phyloP scores from a whole-genome alignment of 2,797 vertebrate species.

The Pterois miles region DNA sequence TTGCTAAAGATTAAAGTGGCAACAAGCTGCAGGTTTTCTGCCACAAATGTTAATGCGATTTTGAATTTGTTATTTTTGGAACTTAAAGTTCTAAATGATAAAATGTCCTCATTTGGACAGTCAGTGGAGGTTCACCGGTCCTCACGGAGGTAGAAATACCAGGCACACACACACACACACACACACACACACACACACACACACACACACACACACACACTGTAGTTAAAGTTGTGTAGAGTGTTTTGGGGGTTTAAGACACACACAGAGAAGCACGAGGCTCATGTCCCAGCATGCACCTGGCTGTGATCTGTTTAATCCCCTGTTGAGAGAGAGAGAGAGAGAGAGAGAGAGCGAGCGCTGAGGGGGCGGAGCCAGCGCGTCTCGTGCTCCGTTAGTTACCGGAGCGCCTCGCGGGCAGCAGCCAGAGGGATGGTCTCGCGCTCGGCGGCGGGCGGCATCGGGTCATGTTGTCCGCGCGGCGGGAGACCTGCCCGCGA shows the following conservation, averaged over 20 bases:
- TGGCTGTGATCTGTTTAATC: conserved; percentile 10
- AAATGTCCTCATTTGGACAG: not conserved
- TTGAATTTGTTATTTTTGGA: not conserved
- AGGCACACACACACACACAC: not conserved
- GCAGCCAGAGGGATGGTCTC: conserved; percentile 60
- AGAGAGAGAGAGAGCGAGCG: not conserved
- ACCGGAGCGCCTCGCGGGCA: conserved; percentile 31
- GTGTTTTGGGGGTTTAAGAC: not conserved
- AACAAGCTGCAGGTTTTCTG: no score
- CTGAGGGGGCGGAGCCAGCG: conserved; percentile 44
- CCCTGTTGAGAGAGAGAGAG: not conserved
- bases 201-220: not conserved
- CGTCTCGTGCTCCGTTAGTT: conserved; percentile 25
- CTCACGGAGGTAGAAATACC: not conserved
- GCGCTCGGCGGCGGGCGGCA: conserved; percentile 50
- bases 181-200: not conserved
- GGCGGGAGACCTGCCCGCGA: conserved; percentile 61
- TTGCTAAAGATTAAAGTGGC: no score
- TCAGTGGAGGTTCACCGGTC: not conserved
- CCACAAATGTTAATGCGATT: not conserved
- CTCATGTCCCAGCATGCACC: conserved; percentile 22
- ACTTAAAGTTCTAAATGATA: not conserved
- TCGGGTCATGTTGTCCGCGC: conserved; percentile 65
- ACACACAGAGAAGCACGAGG: not conserved
- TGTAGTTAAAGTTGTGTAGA: not conserved